phyloP scores from a whole-genome alignment of 2,888 invertebrate genomes.

The Polymixis flavicincta region DNA sequence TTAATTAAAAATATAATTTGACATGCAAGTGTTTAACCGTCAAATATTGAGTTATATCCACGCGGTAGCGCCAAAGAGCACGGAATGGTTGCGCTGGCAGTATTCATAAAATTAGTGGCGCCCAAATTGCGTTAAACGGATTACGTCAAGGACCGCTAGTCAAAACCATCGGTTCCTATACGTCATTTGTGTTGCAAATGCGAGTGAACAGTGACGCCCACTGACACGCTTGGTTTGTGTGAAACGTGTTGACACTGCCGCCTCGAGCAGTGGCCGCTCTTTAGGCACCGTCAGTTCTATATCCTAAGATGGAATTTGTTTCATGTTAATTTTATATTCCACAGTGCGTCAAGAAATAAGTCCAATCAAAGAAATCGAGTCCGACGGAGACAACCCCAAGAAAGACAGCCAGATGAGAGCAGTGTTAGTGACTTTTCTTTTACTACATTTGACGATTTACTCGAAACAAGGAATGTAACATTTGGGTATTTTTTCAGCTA shows the following conservation, averaged over 20 bases:
- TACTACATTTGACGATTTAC: neutral
- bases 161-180: too few relatives aligned
- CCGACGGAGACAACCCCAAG: slow-evolving; percentile 82
- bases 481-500: slow-evolving; percentile 66
- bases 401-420: slow-evolving; percentile 81
- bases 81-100: too few relatives aligned
- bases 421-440: slow-evolving; percentile 73
- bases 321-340: slow-evolving; percentile 31
- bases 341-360: slow-evolving; percentile 84
- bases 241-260: too few relatives aligned
- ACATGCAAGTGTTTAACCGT: neutral
- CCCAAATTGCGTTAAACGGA: neutral
- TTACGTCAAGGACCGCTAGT: neutral
- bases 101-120: too few relatives aligned
- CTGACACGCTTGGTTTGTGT: too few relatives aligned
- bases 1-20: neutral
- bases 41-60: neutral
- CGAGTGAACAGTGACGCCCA: neutral
- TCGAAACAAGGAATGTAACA: neutral
- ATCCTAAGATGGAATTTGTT: neutral
- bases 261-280: too few relatives aligned
- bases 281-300: too few relatives aligned
- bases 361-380: slow-evolving; percentile 85
- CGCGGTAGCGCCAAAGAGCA: neutral
- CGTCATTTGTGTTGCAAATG: neutral